A percentile compares a stretch with the other conserved stretches of the same genome.
These are phyloP conservation scores for Diploptera punctata DNA, from an alignment of 2,888 invertebrate species.

Conservation along the genomic window DNA sequence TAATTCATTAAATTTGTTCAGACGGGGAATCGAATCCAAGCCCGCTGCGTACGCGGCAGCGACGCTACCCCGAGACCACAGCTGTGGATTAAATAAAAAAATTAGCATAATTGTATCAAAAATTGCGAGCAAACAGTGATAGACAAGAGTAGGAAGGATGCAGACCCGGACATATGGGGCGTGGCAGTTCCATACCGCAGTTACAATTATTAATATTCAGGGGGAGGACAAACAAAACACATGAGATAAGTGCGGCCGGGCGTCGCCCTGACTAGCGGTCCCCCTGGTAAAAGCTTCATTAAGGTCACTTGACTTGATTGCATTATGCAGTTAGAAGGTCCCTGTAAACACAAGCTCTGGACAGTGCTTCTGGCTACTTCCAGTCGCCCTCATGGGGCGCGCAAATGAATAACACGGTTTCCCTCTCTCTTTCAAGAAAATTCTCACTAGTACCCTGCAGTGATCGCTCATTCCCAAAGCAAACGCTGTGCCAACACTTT, in stretches of 20 bases:
- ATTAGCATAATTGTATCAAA: too few species aligned
- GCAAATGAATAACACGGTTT: slow-evolving; percentile 13
- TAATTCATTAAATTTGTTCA: too few species aligned
- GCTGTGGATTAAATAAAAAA: too few species aligned
- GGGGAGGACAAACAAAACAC: slow-evolving; percentile 11
- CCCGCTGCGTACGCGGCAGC: too few species aligned
- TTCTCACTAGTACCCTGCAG: too few species aligned
- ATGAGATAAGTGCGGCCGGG: slow-evolving; percentile 4
- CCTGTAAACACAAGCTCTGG: neutral
- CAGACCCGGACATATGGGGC: neutral
- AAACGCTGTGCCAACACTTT: too few species aligned
- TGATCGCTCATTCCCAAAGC: too few species aligned
- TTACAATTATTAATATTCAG: slow-evolving; percentile 22
- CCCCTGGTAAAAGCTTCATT: slow-evolving; percentile 37
- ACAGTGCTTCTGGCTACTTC: neutral
- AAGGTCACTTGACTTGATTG: slow-evolving; percentile 38
- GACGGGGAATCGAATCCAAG: too few species aligned
- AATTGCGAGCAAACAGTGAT: too few species aligned
- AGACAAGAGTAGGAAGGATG: too few species aligned
- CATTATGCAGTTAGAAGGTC: slow-evolving; percentile 29
- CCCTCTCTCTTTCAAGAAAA: neutral
- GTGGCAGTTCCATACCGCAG: neutral
- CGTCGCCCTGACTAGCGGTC: neutral
- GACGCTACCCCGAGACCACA: too few species aligned
- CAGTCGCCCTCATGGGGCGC: neutral